These are phyloP conservation scores for Muscina levida DNA, from an alignment of 2,888 invertebrate species.

Conservation along the genomic window DNA sequence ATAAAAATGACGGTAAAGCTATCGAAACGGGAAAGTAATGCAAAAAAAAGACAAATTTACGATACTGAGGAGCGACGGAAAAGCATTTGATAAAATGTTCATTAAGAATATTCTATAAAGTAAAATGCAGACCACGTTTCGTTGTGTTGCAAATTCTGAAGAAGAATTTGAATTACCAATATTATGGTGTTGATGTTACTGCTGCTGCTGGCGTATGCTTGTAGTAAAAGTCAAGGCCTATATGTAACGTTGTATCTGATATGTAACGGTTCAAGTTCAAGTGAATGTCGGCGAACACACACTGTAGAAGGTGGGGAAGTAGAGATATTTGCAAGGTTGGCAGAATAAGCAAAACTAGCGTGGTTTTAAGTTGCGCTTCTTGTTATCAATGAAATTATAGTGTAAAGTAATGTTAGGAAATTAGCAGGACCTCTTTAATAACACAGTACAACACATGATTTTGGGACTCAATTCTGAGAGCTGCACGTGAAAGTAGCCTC, in stretches of 20 bases:
- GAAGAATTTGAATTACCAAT: slow-evolving; percentile 33
- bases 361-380: no score
- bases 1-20: background rate
- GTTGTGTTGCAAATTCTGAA: slow-evolving; percentile 24
- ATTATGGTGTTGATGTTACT: background rate
- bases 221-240: slow-evolving; percentile 34
- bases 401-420: no score
- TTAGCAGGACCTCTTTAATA: no score
- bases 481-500: no score
- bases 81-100: slow-evolving; percentile 30
- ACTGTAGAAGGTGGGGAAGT: no score
- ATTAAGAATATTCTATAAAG: slow-evolving; percentile 27
- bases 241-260: no score
- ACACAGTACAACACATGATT: no score
- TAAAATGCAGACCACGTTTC: slow-evolving; percentile 25
- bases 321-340: no score
- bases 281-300: background rate
- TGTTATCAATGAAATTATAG: no score
- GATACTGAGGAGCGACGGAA: background rate
- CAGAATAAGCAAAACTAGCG: no score
- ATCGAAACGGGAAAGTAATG: background rate
- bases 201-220: no score
- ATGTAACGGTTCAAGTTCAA: slow-evolving; percentile 10
- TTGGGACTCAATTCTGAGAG: no score
- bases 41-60: slow-evolving; percentile 7